Evolutionary conservation across 2,113 vertebrate genomes (phyloP).

Genomic region (Eclectus roratus): DNA sequence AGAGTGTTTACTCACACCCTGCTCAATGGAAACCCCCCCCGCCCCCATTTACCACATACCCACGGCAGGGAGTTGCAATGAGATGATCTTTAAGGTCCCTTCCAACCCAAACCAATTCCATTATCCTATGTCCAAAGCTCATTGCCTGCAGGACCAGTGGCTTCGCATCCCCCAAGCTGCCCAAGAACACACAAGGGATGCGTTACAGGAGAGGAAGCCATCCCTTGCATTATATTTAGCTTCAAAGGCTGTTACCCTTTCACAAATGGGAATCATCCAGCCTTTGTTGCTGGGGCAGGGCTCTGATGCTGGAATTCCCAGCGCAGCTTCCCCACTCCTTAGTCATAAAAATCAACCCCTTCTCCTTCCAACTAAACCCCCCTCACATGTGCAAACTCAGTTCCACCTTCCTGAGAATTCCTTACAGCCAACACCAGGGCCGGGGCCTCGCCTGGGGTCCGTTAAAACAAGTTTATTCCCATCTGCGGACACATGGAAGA

Average conservation of each 20-base stretch:
- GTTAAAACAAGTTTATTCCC: background rate
- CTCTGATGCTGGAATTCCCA: slow-evolving; percentile 6
- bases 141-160: rapidly evolving
- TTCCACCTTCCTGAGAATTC: background rate
- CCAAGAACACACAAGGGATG: background rate
- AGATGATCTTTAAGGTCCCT: background rate
- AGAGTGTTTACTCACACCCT: background rate
- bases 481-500: background rate
- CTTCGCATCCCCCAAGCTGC: background rate
- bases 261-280: background rate
- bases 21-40: too few relatives aligned
- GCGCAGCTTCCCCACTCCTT: background rate
- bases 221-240: background rate
- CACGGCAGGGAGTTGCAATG: background rate
- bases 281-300: background rate
- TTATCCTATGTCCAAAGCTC: background rate
- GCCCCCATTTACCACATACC: background rate
- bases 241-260: background rate
- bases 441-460: background rate
- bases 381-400: background rate
- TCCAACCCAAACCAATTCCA: background rate
- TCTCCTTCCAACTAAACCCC: background rate
- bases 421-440: rapidly evolving
- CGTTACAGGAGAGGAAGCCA: background rate
- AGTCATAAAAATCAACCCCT: background rate